phyloP scores from a whole-genome alignment of 2,113 vertebrate species.

The Cinclus mexicanus region DNA sequence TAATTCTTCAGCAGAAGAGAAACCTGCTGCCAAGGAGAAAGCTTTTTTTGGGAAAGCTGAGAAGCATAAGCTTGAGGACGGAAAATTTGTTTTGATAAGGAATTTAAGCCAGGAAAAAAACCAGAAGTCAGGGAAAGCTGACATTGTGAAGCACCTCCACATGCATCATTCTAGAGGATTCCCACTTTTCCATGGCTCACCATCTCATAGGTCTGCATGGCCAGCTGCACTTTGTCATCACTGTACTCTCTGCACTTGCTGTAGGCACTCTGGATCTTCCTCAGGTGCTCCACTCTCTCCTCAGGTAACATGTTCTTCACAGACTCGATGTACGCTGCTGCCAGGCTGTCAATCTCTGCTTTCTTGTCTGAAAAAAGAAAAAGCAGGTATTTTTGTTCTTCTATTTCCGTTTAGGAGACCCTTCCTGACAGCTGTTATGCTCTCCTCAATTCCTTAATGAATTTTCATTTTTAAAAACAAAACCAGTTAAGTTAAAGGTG shows the following conservation, averaged over 20 bases:
- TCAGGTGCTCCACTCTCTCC: slow-evolving; percentile 90
- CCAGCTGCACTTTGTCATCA: slow-evolving; percentile 97
- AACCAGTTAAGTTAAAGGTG: fast-evolving
- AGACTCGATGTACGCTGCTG: slow-evolving; percentile 87
- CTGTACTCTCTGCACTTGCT: slow-evolving; percentile 96
- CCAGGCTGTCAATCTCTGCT: slow-evolving; percentile 90
- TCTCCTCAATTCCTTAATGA: fast-evolving
- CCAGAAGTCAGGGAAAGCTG: fast-evolving
- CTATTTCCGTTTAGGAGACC: neutral
- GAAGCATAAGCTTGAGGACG: neutral
- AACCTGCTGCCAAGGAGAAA: neutral
- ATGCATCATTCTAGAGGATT: fast-evolving
- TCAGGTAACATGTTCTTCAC: slow-evolving; percentile 85
- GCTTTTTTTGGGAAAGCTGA: neutral
- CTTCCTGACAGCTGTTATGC: neutral
- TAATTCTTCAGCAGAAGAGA: neutral
- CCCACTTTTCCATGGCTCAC: slow-evolving; percentile 63
- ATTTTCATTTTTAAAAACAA: neutral
- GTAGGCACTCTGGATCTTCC: slow-evolving; percentile 93
- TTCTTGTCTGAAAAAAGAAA: slow-evolving; percentile 86
- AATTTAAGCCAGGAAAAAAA: neutral
- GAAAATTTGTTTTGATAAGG: neutral
- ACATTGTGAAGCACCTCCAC: fast-evolving
- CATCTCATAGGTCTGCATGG: slow-evolving; percentile 99
- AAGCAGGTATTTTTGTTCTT: fast-evolving